phyloP scores from a whole-genome alignment of 2,113 vertebrate species.

The Petroica traversi region DNA sequence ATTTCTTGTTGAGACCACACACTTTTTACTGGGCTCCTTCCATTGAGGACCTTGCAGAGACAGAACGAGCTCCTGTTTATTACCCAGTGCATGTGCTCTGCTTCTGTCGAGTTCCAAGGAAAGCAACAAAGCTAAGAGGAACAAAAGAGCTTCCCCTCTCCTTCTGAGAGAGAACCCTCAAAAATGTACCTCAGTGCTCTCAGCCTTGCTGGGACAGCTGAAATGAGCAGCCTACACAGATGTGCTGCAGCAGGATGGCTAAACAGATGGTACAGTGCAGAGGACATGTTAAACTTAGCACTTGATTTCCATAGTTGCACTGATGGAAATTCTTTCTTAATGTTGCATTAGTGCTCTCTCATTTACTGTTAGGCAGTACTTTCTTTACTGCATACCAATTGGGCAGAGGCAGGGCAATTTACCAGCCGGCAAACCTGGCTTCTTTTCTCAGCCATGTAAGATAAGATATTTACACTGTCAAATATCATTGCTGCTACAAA shows the following conservation, averaged over 20 bases:
- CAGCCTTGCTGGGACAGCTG: neutral
- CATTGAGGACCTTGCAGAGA: neutral
- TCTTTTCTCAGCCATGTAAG: neutral
- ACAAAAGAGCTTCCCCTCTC: neutral
- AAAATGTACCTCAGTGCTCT: neutral
- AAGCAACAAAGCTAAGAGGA: neutral
- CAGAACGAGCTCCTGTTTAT: neutral
- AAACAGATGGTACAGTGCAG: neutral
- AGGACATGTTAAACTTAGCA: neutral
- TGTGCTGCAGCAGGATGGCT: neutral
- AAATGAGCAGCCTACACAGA: neutral
- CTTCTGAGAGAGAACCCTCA: neutral
- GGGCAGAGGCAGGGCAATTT: neutral
- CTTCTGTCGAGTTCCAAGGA: neutral
- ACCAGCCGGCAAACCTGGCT: neutral
- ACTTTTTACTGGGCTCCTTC: constrained; percentile 24
- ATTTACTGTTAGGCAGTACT: neutral
- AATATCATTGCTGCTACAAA: neutral
- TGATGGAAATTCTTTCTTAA: neutral
- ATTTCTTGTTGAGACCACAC: constrained; percentile 49
- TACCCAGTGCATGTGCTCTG: constrained; percentile 18
- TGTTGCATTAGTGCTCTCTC: neutral
- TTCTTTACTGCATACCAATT: neutral
- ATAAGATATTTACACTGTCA: neutral
- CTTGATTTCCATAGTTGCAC: neutral